A percentile compares a stretch with the other conserved stretches of the same genome.
These are phyloP conservation scores for Telmatherina bonti DNA, from an alignment of 2,797 vertebrate species.

Conservation along the genomic window DNA sequence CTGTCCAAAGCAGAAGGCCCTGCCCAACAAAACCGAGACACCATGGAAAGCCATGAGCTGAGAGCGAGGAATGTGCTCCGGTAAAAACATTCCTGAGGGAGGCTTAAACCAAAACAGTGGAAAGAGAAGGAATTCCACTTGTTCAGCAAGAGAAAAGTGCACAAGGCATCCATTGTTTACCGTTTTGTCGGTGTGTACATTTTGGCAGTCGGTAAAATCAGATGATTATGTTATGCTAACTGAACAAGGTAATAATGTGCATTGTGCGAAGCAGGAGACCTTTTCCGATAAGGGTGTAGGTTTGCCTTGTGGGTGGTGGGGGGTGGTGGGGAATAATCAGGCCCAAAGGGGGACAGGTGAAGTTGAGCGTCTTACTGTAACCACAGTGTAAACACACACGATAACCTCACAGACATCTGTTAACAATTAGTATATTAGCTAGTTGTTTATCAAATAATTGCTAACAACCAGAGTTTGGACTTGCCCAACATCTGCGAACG, in stretches of 20 bases:
- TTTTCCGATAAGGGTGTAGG: constrained; percentile 31
- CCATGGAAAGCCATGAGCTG: constrained; percentile 62
- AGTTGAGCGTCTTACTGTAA: constrained; percentile 79
- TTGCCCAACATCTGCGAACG: constrained; percentile 80
- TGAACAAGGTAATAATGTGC: constrained; percentile 69
- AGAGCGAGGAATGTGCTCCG: constrained; percentile 69
- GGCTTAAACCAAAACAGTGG: constrained; percentile 75
- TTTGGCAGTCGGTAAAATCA: constrained; percentile 47
- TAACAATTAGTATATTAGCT: constrained; percentile 85
- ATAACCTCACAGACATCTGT: constrained; percentile 76
- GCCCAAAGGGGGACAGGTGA: constrained; percentile 68
- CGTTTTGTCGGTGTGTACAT: constrained; percentile 55
- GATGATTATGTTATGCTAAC: constrained; percentile 78
- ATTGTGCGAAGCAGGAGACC: constrained; percentile 64
- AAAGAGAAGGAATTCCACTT: constrained; percentile 73
- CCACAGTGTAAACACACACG: constrained; percentile 69
- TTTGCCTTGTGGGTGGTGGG: constrained; percentile 29
- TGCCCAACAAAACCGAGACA: constrained; percentile 56
- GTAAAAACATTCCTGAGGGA: constrained; percentile 77
- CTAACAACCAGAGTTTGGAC: constrained; percentile 72
- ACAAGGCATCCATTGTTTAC: constrained; percentile 77
- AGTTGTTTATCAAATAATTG: constrained; percentile 85
- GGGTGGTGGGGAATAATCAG: constrained; percentile 26
- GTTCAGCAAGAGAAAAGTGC: constrained; percentile 69
- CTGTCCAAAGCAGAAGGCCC: constrained; percentile 34